Base-by-base conservation (phyloP, 2,113 vertebrate species). In the Nannobrachium achirus region DNA sequence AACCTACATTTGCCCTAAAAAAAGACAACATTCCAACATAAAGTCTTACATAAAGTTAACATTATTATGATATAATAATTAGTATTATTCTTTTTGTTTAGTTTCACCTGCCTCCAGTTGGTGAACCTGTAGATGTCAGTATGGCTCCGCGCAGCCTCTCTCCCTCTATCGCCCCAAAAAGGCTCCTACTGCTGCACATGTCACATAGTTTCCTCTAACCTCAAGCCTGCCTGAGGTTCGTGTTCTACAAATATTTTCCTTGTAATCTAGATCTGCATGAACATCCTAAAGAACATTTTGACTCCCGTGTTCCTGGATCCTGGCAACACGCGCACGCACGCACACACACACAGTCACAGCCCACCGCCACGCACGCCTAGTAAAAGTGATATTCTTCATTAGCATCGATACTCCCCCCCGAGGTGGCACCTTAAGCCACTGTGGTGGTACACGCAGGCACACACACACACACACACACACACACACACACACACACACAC, bases 91-190 rank as follows among this genome's bases (percentile, higher is more conserved):
- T 14, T 58, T 14, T 41, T 63, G 33, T 25, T 18, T 38, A 9
- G 44, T 7, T 64, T 85, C 85, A 88, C 83, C 88, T 88, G 67
- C 66, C 76, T 66, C 76, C 74, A 70, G 73, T 81, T 69, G 76
- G 50, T 64, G 80, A 70, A 89, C 92, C 93, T 92, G 92, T 90
- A 94, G 93, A 92, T 92, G 93, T 93, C 93, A 94, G 83, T 92
- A 40, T 92, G 88, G 92, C 71, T 88, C 92, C 78, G 83, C 14
- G 71, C 80, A 82, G 66, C 10, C 69, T 79, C 49, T 16, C 77
- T 73, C 14, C 57, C 63, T 85, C 81, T 84, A 91, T 87, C 88
- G 62, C 49, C 59, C 7, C 19, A 42, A 58, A 49, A 75, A 70
- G 67, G 66, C 84, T 88, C 68, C 25, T n/a, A n/a, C n/a, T 66